These are phyloP conservation scores for Irena cyanogastra DNA, from an alignment of 2,113 vertebrate species.

Conservation along the genomic window DNA sequence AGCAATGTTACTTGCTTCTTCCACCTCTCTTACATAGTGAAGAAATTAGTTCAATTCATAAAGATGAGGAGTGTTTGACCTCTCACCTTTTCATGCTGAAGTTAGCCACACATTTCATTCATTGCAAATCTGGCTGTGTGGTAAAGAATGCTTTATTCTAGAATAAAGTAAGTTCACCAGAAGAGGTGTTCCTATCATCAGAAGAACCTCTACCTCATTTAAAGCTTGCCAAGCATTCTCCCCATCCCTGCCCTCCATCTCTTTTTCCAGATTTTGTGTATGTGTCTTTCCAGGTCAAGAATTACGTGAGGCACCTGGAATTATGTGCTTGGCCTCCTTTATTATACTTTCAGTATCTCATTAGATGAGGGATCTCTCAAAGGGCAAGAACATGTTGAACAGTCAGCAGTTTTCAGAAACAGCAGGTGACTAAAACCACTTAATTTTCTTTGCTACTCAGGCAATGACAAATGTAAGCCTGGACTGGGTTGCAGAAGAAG, in stretches of 20 bases:
- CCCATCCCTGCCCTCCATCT: fast-evolving
- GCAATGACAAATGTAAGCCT: background rate
- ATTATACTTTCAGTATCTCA: background rate
- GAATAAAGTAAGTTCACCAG: background rate
- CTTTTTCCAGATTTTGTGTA: background rate
- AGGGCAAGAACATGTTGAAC: background rate
- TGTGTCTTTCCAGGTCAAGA: background rate
- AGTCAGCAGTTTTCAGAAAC: background rate
- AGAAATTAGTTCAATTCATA: background rate
- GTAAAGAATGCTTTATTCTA: background rate
- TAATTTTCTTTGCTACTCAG: background rate
- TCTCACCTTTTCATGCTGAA: background rate
- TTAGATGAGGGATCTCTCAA: background rate
- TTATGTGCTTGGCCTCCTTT: background rate
- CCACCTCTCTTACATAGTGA: background rate
- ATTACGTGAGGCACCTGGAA: background rate
- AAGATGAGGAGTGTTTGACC: fast-evolving
- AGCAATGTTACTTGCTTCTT: background rate
- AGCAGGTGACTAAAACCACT: background rate
- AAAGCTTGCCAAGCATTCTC: background rate
- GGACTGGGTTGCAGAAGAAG: background rate
- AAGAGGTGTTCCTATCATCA: background rate
- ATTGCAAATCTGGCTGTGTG: background rate
- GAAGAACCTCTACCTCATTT: background rate
- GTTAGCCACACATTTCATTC: background rate